These are phyloP conservation scores for Myanophis thanlyinensis DNA, from an alignment of 2,113 vertebrate species.

Conservation along the genomic window DNA sequence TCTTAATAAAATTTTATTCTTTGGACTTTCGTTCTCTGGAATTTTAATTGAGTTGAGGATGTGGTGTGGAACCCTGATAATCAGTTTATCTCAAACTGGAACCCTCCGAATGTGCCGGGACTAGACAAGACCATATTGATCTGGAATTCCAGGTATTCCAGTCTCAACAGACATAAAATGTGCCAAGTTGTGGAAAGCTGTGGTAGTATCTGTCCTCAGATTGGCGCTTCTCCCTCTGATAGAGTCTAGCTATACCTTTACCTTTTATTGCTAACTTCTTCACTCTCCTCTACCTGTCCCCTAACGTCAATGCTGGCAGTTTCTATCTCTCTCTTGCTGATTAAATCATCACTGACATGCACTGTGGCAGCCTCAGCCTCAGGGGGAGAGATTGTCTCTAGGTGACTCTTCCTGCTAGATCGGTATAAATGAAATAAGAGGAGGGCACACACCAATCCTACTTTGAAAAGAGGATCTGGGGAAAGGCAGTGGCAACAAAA, in stretches of 20 bases:
- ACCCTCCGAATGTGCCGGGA: not conserved
- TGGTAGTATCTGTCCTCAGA: not conserved
- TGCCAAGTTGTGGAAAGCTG: not conserved
- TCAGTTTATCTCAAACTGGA: not conserved
- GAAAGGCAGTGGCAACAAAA: not conserved
- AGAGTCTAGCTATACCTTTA: not conserved
- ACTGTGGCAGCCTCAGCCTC: conserved; percentile 30
- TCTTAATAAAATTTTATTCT: no score
- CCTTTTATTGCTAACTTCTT: conserved; percentile 30
- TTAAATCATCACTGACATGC: conserved; percentile 61
- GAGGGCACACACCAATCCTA: not conserved
- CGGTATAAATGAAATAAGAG: not conserved
- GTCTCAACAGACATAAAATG: not conserved
- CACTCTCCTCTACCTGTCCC: conserved; percentile 68
- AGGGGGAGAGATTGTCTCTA: conserved; percentile 41
- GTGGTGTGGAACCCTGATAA: no score
- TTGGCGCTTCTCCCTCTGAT: not conserved
- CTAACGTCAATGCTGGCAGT: conserved; percentile 63
- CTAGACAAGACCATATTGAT: not conserved
- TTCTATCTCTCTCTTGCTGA: conserved; percentile 50
- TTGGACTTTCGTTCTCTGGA: no score
- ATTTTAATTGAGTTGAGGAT: no score
- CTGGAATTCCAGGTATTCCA: not conserved
- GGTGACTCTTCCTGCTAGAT: conserved; percentile 26
- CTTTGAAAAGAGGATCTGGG: not conserved